phyloP scores from a whole-genome alignment of 2,888 invertebrate species.

The Helleia helle region DNA sequence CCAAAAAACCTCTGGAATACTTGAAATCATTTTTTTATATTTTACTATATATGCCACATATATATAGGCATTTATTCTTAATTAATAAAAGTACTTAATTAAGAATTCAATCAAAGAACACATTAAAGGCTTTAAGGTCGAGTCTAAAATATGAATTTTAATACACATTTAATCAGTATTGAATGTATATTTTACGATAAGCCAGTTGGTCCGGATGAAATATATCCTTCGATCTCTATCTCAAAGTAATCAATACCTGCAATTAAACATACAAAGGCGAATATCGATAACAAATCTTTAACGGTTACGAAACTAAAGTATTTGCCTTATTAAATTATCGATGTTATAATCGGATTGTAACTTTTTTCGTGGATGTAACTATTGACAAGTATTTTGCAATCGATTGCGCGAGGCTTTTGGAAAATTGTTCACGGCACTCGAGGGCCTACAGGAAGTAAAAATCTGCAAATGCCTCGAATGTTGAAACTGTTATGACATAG shows the following conservation, averaged over 20 bases:
- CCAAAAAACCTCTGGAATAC: too few species aligned
- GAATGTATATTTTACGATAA: too few species aligned
- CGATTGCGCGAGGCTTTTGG: slow-evolving; percentile 15
- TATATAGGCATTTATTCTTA: too few species aligned
- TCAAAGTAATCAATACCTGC: slow-evolving; percentile 3
- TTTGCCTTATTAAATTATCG: slow-evolving; percentile 9
- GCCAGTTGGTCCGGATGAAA: not conserved
- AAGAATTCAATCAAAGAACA: too few species aligned
- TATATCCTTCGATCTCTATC: slow-evolving; percentile 5
- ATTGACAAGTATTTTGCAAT: slow-evolving; percentile 23
- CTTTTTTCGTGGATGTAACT: slow-evolving; percentile 23
- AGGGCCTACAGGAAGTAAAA: slow-evolving; percentile 4
- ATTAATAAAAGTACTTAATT: too few species aligned
- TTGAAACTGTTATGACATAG: not conserved
- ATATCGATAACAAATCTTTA: not conserved
- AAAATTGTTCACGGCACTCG: slow-evolving; percentile 4
- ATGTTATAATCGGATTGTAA: slow-evolving; percentile 5
- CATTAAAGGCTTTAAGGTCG: too few species aligned
- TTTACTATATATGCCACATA: too few species aligned
- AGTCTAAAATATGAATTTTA: too few species aligned
- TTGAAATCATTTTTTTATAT: too few species aligned
- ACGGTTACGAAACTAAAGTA: not conserved
- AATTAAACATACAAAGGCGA: slow-evolving; percentile 3
- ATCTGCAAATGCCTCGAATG: slow-evolving; percentile 1
- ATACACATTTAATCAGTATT: too few species aligned